A percentile compares a stretch with the other conserved stretches of the same genome.
These are phyloP conservation scores for Hanleya hanleyi DNA, from an alignment of 2,888 invertebrate species.

Conservation along the genomic window DNA sequence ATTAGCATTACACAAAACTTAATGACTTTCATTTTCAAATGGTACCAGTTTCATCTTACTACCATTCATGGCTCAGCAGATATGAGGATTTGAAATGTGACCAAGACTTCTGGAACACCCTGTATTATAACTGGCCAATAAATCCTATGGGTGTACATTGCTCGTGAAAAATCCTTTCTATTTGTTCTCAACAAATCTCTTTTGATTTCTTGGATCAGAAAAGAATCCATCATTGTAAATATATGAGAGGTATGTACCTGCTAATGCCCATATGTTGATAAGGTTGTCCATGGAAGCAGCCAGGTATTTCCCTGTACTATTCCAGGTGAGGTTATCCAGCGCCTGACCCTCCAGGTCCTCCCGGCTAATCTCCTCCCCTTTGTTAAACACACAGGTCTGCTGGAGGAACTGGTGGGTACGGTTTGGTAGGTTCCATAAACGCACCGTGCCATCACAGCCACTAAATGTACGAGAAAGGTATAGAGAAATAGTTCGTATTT, in stretches of 20 bases:
- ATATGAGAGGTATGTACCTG: slow-evolving; percentile 72
- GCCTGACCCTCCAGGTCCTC: slow-evolving; percentile 77
- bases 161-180: no score
- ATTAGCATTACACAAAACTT: no score
- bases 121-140: no score
- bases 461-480: slow-evolving; percentile 60
- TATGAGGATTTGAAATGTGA: no score
- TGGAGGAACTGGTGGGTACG: slow-evolving; percentile 74
- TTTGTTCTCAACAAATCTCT: no score
- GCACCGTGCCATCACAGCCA: slow-evolving; percentile 79
- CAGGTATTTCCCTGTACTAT: slow-evolving; percentile 76
- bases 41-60: no score
- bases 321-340: slow-evolving; percentile 76
- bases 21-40: no score
- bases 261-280: slow-evolving; percentile 78
- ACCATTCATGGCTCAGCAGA: no score
- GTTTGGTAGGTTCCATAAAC: slow-evolving; percentile 76
- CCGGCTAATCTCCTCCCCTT: slow-evolving; percentile 65
- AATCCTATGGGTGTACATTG: no score
- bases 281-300: slow-evolving; percentile 78
- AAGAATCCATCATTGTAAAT: no score
- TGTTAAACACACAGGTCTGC: slow-evolving; percentile 77
- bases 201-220: no score
- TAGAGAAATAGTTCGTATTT: slow-evolving; percentile 1
- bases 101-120: no score